phyloP scores from a whole-genome alignment of 1,140 invertebrate genomes.

The Harlomillsia oculata region DNA sequence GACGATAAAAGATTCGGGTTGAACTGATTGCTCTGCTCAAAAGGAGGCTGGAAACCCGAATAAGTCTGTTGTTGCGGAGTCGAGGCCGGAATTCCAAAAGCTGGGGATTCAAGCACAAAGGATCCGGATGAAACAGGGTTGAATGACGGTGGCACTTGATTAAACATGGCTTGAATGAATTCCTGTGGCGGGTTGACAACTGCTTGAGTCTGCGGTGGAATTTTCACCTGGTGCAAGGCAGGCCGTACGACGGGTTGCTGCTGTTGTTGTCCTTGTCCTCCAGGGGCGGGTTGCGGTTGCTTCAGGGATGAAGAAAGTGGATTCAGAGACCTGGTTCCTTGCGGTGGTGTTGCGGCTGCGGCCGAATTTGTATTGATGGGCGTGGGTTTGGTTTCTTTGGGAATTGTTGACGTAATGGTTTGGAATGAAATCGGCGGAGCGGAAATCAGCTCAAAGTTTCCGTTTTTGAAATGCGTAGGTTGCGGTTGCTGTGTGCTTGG shows the following conservation, averaged over 20 bases:
- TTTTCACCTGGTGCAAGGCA: no score
- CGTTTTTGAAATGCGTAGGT: no score
- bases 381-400: not conserved
- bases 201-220: constrained; percentile 1
- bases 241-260: not conserved
- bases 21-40: not conserved
- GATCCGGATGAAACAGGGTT: constrained; percentile 1
- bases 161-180: not conserved
- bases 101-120: not conserved
- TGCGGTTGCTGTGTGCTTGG: no score
- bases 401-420: not conserved
- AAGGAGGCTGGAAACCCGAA: not conserved
- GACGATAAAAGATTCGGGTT: no score
- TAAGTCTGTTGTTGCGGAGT: not conserved
- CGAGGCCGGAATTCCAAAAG: not conserved
- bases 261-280: not conserved
- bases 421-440: no score
- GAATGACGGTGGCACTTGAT: constrained; percentile 5
- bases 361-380: not conserved
- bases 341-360: not conserved
- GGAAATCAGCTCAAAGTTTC: no score
- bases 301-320: no score
- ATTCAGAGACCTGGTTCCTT: no score
- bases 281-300: not conserved
- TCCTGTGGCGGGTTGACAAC: not conserved